Conservation (phyloP, 2,797 vertebrate genomes). For the Bryconaethiops microstoma region DNA sequence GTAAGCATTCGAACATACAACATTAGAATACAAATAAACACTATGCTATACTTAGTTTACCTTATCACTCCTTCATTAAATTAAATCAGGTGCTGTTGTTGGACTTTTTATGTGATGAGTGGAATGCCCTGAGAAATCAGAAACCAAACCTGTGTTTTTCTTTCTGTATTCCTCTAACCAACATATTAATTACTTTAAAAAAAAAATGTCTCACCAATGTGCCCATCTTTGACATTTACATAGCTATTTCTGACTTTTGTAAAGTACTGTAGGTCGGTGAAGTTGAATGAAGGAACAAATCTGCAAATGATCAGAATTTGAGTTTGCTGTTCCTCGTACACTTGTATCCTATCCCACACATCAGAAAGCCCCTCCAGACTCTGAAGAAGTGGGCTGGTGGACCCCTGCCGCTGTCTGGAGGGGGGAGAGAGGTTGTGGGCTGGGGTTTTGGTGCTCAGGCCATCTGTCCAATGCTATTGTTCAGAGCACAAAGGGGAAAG, state of each 20-base stretch:
- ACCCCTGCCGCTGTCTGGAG: conserved; percentile 50
- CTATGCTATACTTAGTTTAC: no score
- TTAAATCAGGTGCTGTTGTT: no score
- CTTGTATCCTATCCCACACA: conserved; percentile 2
- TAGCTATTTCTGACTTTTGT: not conserved
- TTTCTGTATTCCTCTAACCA: no score
- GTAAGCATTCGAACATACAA: no score
- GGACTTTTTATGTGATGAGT: no score
- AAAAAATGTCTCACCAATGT: no score
- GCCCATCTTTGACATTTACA: no score
- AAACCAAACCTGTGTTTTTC: not conserved
- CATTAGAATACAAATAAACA: no score
- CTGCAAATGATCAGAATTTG: not conserved
- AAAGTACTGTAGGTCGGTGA: not conserved
- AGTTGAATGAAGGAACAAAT: not conserved
- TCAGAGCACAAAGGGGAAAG: conserved; percentile 60
- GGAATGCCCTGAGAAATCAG: no score
- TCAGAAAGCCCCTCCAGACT: conserved; percentile 23
- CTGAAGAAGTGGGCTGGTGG: conserved; percentile 24
- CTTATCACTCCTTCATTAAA: no score
- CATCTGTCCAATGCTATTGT: conserved; percentile 71
- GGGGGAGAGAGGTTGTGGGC: conserved; percentile 38
- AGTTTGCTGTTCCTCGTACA: conserved; percentile 4
- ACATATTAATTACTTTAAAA: no score
- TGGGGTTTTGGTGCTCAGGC: conserved; percentile 49